Percentiles rank a stretch among this genome's conserved stretches.
These are phyloP conservation scores for Neuroterus valhalla DNA, from an alignment of 1,140 invertebrate species.

Conservation along the genomic window DNA sequence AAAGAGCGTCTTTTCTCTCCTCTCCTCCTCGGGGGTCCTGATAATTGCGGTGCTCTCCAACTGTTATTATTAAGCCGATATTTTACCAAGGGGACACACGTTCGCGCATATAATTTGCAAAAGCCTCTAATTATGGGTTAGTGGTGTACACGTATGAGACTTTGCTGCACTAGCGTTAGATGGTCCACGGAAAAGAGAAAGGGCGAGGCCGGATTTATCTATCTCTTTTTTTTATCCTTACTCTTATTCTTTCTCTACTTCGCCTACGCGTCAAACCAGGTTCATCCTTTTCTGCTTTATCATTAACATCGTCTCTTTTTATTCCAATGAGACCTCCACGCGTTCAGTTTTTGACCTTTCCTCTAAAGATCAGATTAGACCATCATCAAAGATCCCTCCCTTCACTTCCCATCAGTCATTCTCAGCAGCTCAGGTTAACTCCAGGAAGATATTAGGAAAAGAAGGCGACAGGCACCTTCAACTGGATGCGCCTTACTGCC, in stretches of 20 bases:
- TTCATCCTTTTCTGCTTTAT: conserved; percentile 64
- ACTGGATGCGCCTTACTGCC: no score
- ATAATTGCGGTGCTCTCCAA: conserved; percentile 74
- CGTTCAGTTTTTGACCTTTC: not conserved
- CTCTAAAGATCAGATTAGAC: conserved; percentile 45
- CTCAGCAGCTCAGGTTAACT: no score
- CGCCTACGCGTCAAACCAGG: conserved; percentile 69
- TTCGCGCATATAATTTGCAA: conserved; percentile 74
- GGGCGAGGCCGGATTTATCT: conserved; percentile 66
- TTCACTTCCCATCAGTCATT: no score
- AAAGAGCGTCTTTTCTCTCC: conserved; percentile 48
- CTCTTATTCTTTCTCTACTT: conserved; percentile 64
- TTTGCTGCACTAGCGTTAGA: conserved; percentile 48
- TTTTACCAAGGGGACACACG: conserved; percentile 74
- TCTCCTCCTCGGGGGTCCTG: conserved; percentile 67
- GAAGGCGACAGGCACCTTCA: no score
- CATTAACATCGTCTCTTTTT: conserved; percentile 55
- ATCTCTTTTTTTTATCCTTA: conserved; percentile 47
- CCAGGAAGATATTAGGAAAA: no score
- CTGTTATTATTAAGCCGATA: conserved; percentile 75
- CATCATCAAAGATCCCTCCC: no score
- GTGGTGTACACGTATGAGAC: conserved; percentile 60
- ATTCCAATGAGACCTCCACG: conserved; percentile 35
- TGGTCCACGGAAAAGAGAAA: conserved; percentile 58
- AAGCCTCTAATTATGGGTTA: conserved; percentile 75